Conservation (phyloP, 2,888 invertebrate genomes). For the Rhagonycha fulva region DNA sequence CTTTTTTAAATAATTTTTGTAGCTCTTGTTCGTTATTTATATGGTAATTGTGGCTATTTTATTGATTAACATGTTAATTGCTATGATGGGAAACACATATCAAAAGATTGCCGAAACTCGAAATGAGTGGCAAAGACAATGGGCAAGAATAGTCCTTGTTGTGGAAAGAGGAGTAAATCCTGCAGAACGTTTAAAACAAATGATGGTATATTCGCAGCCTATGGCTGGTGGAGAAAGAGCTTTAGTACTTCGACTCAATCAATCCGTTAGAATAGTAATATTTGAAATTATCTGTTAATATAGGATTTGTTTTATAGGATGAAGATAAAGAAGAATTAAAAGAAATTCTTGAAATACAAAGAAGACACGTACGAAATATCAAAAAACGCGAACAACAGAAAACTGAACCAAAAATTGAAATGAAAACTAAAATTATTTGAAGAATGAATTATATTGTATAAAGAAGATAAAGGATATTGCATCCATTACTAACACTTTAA, state of each 20-base stretch:
- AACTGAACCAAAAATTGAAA: neutral
- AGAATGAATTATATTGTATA: neutral
- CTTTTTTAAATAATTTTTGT: conserved; percentile 56
- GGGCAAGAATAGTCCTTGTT: conserved; percentile 96
- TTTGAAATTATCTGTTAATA: neutral
- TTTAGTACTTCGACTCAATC: conserved; percentile 84
- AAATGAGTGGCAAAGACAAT: conserved; percentile 97
- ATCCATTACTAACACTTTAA: too few relatives aligned
- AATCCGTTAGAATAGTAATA: conserved; percentile 66
- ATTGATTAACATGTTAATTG: conserved; percentile 96
- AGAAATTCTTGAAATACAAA: conserved; percentile 88
- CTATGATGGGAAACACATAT: conserved; percentile 99
- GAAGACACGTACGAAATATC: conserved; percentile 80
- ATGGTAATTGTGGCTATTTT: conserved; percentile 96
- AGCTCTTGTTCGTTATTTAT: conserved; percentile 87
- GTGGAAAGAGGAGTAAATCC: conserved; percentile 97
- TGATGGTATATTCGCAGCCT: conserved; percentile 91
- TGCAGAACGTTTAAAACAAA: conserved; percentile 79
- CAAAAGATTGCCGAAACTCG: conserved; percentile 96
- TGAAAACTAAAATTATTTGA: neutral
- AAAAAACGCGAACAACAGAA: conserved; percentile 62
- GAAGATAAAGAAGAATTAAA: conserved; percentile 94
- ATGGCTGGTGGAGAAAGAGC: conserved; percentile 89
- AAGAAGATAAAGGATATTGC: too few relatives aligned
- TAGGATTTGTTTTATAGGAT: conserved; percentile 63